phyloP scores from a whole-genome alignment of 2,113 vertebrate species.

The Marmota monax region DNA sequence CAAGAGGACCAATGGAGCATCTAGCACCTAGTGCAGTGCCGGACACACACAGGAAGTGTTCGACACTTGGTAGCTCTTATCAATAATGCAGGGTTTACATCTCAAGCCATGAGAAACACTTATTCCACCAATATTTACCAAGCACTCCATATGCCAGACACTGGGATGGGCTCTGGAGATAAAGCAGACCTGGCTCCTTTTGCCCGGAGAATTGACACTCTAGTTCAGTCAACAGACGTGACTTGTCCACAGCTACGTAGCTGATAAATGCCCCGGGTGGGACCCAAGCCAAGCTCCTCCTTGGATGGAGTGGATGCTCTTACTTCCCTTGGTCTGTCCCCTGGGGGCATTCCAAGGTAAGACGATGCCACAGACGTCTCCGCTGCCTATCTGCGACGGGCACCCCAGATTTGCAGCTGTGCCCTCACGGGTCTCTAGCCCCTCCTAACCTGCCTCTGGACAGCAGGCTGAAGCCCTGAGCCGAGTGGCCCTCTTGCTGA shows the following conservation, averaged over 20 bases:
- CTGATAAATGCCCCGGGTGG: not conserved
- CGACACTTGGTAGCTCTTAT: not conserved
- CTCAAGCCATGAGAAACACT: not conserved
- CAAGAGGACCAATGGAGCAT: accelerated
- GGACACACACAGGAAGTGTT: not conserved
- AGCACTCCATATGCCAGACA: not conserved
- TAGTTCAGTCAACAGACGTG: not conserved
- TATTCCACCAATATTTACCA: not conserved
- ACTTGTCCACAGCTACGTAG: not conserved
- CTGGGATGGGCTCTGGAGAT: not conserved
- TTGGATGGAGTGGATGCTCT: not conserved
- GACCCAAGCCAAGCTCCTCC: not conserved
- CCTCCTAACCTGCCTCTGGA: not conserved
- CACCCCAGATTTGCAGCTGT: no score
- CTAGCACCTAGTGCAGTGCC: not conserved
- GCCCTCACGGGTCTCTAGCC: not conserved
- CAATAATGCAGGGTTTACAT: not conserved
- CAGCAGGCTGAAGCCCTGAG: not conserved
- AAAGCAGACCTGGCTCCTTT: not conserved
- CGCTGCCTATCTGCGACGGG: not conserved
- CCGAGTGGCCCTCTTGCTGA: not conserved
- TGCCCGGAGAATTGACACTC: not conserved
- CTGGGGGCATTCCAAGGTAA: not conserved
- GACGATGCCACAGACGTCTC: not conserved
- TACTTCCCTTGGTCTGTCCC: not conserved